These are phyloP conservation scores for Hydrozoanthus tunicans DNA, from an alignment of 64 coral and sea anemone species.

Conservation along the genomic window DNA sequence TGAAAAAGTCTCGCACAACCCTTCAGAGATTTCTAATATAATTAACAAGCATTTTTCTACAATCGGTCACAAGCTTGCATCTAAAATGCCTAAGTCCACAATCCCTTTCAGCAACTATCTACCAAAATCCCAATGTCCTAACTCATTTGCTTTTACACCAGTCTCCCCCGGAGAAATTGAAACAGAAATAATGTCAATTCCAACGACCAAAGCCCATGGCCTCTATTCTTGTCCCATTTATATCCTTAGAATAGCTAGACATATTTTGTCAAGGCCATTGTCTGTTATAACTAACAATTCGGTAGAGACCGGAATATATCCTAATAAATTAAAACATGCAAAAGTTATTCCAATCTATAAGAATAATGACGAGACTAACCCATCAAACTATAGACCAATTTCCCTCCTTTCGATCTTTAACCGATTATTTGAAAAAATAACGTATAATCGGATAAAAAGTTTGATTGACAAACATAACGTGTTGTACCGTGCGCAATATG, in stretches of 20 bases:
- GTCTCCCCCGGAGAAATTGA: neutral
- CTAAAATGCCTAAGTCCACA: neutral
- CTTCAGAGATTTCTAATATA: constrained; percentile 3
- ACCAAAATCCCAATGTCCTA: neutral
- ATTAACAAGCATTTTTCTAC: neutral
- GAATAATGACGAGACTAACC: neutral
- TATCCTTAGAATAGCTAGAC: neutral
- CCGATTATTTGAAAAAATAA: no score
- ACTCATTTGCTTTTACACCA: neutral
- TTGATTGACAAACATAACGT: no score
- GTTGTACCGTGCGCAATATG: no score
- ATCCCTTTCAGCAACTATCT: neutral
- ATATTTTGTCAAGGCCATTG: neutral
- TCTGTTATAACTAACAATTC: neutral
- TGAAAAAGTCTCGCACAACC: neutral
- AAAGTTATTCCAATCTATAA: neutral
- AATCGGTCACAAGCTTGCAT: no score
- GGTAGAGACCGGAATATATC: neutral
- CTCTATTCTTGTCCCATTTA: neutral
- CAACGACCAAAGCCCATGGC: neutral
- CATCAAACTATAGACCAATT: no score
- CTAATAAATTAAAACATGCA: neutral
- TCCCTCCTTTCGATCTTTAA: no score
- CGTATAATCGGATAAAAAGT: no score
- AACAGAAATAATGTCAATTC: no score